Evolutionary conservation across 2,113 vertebrate species (phyloP).

Genomic region (Gymnogyps californianus): DNA sequence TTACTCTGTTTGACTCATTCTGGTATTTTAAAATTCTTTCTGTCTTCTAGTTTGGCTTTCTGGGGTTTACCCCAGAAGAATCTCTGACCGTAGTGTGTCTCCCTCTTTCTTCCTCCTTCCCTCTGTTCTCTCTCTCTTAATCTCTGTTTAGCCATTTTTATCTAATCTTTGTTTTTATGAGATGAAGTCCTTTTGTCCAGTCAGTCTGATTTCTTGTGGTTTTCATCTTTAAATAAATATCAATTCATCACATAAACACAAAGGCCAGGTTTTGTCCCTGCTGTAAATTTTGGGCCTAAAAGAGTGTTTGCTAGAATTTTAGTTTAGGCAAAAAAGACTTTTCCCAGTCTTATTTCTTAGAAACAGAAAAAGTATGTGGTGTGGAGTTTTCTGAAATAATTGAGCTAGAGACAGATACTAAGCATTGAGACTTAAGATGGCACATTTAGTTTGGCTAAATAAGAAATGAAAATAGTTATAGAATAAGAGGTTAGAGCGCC

Average conservation of each 20-base stretch:
- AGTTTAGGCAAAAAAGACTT: not conserved
- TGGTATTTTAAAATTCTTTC: not conserved
- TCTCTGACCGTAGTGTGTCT: not conserved
- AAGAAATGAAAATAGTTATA: not conserved
- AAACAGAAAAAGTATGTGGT: not conserved
- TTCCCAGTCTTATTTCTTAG: not conserved
- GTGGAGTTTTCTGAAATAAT: not conserved
- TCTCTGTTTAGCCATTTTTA: not conserved
- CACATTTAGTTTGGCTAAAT: not conserved
- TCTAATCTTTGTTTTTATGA: not conserved
- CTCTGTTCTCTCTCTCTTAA: not conserved
- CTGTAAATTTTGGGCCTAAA: not conserved
- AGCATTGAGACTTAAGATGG: not conserved
- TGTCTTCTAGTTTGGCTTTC: not conserved
- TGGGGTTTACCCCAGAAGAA: not conserved
- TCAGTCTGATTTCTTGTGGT: not conserved
- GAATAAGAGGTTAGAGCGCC: not conserved
- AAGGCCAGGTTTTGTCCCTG: not conserved
- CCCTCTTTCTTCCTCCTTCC: not conserved
- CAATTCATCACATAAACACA: not conserved
- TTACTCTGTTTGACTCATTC: not conserved
- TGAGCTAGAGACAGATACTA: not conserved
- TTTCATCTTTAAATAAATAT: not conserved
- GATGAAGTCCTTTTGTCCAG: not conserved
- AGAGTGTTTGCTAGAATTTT: not conserved